phyloP scores from a whole-genome alignment of 2,113 vertebrate species.

The Melanerpes aurifrons region DNA sequence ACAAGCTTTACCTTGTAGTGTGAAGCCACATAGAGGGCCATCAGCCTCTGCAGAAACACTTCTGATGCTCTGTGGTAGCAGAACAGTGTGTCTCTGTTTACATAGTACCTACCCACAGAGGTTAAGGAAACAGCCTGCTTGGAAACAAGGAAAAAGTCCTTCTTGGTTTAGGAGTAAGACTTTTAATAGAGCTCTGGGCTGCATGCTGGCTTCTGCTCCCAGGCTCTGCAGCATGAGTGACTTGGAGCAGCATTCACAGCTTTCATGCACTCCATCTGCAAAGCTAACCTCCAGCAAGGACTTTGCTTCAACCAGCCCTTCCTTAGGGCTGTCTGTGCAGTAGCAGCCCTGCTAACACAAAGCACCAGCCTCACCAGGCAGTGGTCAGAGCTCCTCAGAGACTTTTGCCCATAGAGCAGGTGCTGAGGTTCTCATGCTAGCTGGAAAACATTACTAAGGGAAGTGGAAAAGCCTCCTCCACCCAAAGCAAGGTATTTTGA shows the following conservation, averaged over 20 bases:
- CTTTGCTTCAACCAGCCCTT: background rate
- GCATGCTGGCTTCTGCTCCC: background rate
- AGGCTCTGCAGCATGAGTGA: background rate
- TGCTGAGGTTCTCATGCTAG: background rate
- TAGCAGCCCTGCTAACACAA: background rate
- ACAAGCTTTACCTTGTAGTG: conserved; percentile 90
- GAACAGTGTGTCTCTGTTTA: conserved; percentile 96
- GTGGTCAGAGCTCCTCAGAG: background rate
- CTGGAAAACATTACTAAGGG: background rate
- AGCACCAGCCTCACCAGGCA: fast-evolving
- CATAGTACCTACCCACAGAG: conserved; percentile 85
- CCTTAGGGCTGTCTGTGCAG: background rate
- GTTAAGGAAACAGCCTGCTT: conserved; percentile 72
- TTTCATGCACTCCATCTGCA: background rate
- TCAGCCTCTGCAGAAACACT: conserved; percentile 92
- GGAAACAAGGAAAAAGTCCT: background rate
- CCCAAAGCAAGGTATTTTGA: background rate
- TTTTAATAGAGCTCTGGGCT: background rate
- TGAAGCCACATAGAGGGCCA: conserved; percentile 97
- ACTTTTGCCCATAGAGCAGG: fast-evolving
- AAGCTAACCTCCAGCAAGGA: background rate
- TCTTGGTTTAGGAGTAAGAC: background rate
- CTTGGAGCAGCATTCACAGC: background rate
- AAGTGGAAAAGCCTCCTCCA: background rate
- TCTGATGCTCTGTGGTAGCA: conserved; percentile 98